These are phyloP conservation scores for Aspidoscelis tigris DNA, from an alignment of 2,113 vertebrate species.

Conservation along the genomic window DNA sequence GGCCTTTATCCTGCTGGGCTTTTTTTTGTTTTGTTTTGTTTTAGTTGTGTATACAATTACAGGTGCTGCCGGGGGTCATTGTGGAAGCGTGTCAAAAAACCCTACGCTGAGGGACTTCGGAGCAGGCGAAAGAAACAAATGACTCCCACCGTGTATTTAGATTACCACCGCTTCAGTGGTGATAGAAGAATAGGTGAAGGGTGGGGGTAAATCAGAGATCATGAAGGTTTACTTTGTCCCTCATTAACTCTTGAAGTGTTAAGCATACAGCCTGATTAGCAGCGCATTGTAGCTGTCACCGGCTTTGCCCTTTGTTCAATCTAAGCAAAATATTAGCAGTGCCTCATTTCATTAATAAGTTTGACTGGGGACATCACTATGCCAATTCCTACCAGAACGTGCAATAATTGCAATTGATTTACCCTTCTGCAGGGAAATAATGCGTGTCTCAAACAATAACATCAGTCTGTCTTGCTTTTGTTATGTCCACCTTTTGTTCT, in stretches of 20 bases:
- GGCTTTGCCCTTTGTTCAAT: slow-evolving; percentile 52
- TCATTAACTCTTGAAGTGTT: slow-evolving; percentile 68
- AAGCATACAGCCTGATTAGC: slow-evolving; percentile 36
- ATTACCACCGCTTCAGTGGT: slow-evolving; percentile 3
- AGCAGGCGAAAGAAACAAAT: slow-evolving; percentile 51
- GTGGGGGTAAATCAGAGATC: slow-evolving; percentile 12
- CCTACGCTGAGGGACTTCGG: slow-evolving; percentile 2
- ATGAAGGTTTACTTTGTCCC: slow-evolving; percentile 51
- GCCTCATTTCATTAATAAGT: slow-evolving; percentile 56
- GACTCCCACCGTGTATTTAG: slow-evolving; percentile 47
- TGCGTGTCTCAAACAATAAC: slow-evolving; percentile 56
- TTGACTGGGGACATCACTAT: slow-evolving; percentile 57
- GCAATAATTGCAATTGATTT: slow-evolving; percentile 70
- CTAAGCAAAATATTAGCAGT: slow-evolving; percentile 43
- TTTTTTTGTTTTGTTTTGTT: slow-evolving; percentile 47
- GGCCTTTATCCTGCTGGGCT: slow-evolving; percentile 58
- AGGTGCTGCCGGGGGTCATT: slow-evolving; percentile 48
- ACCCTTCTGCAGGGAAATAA: slow-evolving; percentile 69
- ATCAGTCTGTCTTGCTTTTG: not conserved
- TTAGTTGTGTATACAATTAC: slow-evolving; percentile 56
- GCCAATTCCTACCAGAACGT: slow-evolving; percentile 59
- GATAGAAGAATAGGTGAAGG: not conserved
- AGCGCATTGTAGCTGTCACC: slow-evolving; percentile 56
- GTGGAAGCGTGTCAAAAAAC: slow-evolving; percentile 27
- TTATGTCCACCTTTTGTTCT: not conserved